Evolutionary conservation across 2,797 vertebrate species (phyloP).

Genomic region (Anas bahamensis): DNA sequence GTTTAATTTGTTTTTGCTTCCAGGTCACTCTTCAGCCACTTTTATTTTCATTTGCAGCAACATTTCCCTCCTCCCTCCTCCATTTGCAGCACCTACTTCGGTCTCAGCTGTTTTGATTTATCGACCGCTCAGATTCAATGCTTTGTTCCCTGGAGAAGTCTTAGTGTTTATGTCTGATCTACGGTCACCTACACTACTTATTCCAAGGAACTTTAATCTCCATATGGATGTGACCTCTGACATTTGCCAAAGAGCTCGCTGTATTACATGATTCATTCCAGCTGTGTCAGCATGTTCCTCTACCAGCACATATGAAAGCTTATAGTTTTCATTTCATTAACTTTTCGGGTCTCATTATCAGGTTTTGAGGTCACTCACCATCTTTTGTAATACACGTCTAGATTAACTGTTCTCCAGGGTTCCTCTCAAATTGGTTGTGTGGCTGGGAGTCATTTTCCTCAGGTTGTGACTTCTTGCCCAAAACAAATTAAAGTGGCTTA

Average conservation of each 20-base stretch:
- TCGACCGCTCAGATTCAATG: conserved; percentile 37
- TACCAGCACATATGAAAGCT: conserved; percentile 17
- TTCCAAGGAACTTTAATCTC: conserved; percentile 69
- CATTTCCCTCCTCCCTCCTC: background rate
- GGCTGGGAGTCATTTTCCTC: background rate
- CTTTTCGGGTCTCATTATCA: conserved; percentile 50
- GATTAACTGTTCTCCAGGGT: background rate
- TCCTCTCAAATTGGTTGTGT: background rate
- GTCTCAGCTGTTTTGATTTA: conserved; percentile 69
- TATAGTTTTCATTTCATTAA: conserved; percentile 67
- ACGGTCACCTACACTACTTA: conserved; percentile 69
- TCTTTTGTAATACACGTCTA: background rate
- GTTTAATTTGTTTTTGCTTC: conserved; percentile 36
- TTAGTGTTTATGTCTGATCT: conserved; percentile 53
- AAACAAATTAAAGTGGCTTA: background rate
- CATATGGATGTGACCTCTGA: conserved; percentile 68
- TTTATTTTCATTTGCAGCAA: conserved; percentile 14
- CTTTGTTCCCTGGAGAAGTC: conserved; percentile 6
- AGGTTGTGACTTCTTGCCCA: background rate
- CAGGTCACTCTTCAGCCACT: background rate
- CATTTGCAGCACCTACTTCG: conserved; percentile 14
- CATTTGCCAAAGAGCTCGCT: conserved; percentile 51
- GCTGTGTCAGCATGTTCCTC: conserved; percentile 54
- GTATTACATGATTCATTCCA: conserved; percentile 32
- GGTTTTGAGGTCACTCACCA: conserved; percentile 20